A percentile compares a stretch with the other conserved stretches of the same genome.
Evolutionary conservation across 2,113 vertebrate genomes (phyloP).

Genomic region (Syrmaticus mikado): DNA sequence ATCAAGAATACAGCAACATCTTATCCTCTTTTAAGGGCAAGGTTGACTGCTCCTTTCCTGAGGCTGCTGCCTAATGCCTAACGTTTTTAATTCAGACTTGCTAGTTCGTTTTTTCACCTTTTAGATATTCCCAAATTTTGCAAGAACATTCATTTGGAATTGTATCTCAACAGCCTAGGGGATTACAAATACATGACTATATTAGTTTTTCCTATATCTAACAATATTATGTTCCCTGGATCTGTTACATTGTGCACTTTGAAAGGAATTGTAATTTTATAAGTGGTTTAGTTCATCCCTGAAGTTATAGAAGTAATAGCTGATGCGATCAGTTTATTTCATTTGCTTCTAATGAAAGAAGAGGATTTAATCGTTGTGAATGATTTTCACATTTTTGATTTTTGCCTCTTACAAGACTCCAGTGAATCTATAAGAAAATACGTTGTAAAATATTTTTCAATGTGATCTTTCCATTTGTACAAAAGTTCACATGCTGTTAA

Average conservation of each 20-base stretch:
- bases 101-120: background rate
- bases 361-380: background rate
- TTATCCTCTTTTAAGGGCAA: background rate
- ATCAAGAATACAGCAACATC: background rate
- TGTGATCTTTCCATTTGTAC: background rate
- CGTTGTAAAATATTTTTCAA: background rate
- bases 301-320: background rate
- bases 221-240: background rate
- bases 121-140: background rate
- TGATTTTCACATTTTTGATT: background rate
- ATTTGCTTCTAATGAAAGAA: background rate
- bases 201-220: background rate
- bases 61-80: background rate
- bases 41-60: background rate
- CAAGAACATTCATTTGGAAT: background rate
- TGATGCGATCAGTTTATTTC: background rate
- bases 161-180: background rate
- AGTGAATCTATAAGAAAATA: background rate
- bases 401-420: background rate
- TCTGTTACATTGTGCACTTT: background rate
- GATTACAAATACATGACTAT: background rate
- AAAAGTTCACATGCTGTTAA: background rate
- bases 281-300: background rate
- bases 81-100: background rate
- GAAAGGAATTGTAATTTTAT: background rate